Evolutionary conservation across 2,797 vertebrate genomes (phyloP), one percentile per base, ranked within the genome.

Genomic region (Pyrrhura leucotis): DNA sequence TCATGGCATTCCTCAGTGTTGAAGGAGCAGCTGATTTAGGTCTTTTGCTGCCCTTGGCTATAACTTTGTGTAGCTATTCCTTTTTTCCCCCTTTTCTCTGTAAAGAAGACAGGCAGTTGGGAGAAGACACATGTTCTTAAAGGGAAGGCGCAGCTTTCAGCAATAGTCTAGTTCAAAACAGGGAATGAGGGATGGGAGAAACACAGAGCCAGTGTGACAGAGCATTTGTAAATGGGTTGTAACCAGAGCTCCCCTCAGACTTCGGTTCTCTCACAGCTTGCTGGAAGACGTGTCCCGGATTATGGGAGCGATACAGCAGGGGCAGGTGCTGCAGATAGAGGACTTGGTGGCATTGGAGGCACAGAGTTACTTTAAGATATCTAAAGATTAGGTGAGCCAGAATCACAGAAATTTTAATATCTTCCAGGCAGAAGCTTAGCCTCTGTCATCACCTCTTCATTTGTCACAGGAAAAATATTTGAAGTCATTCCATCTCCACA

Each of bases 361-460:
- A 78, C 50, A 68, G 39, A 85, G 74, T 79, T 93, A 54, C 79
- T 91, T 50, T 66, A 56, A 94, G 42, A 66, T 95, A 89, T 28
- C 62, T 66, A 25, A 94, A 88, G 69, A 82, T 85, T 86, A 94
- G 88, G 62, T 95, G 89, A 92, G 76, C 84, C 61, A 88, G 80
- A 89, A 66, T 85, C 89, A 84, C 44, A 91, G 86, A 89, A 93
- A 86, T 90, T 80, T 94, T 96, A 95, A 93, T 96, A 83, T 89
- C 88, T 96, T 97, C 89, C 95, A 96, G 95, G 89, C 88, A 93
- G 96, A 97, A 93, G 94, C 88, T 94, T 93, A 92, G 88, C 72
- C 77, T 97, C 93, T 96, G 88, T 96, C 89, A 95, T 95, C 97
- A 83, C 93, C 88, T 95, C 86, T 97, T 95, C 82, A 81, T 94